phyloP scores from a whole-genome alignment of 2,888 invertebrate species.

The Callosobruchus maculatus region DNA sequence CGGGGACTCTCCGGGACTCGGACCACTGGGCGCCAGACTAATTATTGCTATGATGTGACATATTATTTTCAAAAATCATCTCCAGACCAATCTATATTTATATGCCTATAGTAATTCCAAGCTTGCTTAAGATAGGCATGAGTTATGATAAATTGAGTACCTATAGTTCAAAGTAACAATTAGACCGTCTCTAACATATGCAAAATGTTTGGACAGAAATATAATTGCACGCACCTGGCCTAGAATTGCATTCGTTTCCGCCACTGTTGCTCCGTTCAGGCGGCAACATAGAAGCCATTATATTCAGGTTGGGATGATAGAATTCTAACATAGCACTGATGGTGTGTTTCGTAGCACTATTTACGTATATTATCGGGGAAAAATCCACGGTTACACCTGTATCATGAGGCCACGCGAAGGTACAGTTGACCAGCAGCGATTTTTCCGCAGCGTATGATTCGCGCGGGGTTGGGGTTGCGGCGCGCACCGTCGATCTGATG shows the following conservation, averaged over 20 bases:
- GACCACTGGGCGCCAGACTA: too few relatives aligned
- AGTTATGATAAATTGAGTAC: too few relatives aligned
- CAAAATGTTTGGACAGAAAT: too few relatives aligned
- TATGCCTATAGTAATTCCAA: too few relatives aligned
- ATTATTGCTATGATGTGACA: too few relatives aligned
- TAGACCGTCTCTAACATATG: too few relatives aligned
- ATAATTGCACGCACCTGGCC: background rate
- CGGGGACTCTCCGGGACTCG: too few relatives aligned
- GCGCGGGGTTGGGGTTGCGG: background rate
- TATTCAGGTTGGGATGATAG: background rate
- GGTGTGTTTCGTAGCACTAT: background rate
- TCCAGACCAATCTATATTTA: too few relatives aligned
- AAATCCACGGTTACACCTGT: background rate
- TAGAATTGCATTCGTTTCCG: background rate
- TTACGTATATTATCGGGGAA: background rate
- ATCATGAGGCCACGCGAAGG: background rate
- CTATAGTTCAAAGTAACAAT: too few relatives aligned
- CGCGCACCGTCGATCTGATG: background rate
- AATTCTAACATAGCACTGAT: background rate
- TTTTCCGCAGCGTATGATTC: background rate
- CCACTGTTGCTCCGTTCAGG: background rate
- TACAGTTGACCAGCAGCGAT: too few relatives aligned
- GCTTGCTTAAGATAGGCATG: too few relatives aligned
- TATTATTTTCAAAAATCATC: too few relatives aligned
- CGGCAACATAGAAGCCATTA: background rate